phyloP scores from a whole-genome alignment of 2,888 invertebrate genomes.

The Rutpela maculata region DNA sequence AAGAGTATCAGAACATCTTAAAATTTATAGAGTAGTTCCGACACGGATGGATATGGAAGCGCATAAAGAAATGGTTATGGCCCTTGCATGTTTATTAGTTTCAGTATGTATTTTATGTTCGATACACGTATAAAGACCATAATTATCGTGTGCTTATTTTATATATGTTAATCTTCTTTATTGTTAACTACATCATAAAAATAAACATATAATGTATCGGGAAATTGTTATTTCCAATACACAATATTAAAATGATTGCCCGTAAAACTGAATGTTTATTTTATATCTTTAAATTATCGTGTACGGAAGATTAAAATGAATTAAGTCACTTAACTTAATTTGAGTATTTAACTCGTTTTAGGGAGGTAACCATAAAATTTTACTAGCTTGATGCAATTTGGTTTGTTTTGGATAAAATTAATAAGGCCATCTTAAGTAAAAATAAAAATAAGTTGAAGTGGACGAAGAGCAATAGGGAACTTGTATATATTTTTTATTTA shows the following conservation, averaged over 20 bases:
- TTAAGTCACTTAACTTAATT: not conserved
- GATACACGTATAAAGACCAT: constrained; percentile 15
- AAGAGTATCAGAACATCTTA: constrained; percentile 21
- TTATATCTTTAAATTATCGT: not conserved
- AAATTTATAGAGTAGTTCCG: constrained; percentile 43
- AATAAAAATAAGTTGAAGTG: too few species aligned
- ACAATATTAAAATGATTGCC: constrained; percentile 18
- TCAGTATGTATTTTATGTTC: constrained; percentile 37
- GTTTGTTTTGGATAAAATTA: too few species aligned
- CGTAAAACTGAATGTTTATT: constrained; percentile 20
- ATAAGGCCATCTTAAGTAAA: too few species aligned
- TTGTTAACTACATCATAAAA: constrained; percentile 25
- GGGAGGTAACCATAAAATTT: not conserved
- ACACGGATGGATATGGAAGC: constrained; percentile 34
- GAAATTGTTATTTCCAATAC: constrained; percentile 10
- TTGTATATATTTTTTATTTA: too few species aligned
- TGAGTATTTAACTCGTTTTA: not conserved
- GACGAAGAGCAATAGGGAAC: too few species aligned
- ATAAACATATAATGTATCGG: constrained; percentile 28
- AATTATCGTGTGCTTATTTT: constrained; percentile 22
- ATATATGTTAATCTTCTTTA: constrained; percentile 31
- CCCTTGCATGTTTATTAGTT: constrained; percentile 42
- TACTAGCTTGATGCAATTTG: not conserved
- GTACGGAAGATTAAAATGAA: not conserved
- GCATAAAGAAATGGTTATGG: constrained; percentile 29